Evolutionary conservation across 2,113 vertebrate genomes (phyloP).

Genomic region (Artemisiospiza belli): DNA sequence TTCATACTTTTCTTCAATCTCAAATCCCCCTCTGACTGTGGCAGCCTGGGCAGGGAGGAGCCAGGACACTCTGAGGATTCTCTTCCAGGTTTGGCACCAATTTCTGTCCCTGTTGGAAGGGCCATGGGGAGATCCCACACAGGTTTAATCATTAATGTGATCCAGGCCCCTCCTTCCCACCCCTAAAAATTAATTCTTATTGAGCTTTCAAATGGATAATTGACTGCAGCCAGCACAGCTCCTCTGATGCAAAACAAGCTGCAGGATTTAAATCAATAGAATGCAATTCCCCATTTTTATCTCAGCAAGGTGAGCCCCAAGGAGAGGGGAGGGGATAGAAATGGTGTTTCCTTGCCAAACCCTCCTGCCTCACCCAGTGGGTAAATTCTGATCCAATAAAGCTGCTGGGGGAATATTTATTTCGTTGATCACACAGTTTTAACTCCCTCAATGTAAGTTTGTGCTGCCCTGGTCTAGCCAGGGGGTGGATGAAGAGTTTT

Average conservation of each 20-base stretch:
- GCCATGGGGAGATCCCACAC: fast-evolving
- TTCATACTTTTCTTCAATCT: not conserved
- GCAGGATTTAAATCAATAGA: not conserved
- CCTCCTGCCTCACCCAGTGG: not conserved
- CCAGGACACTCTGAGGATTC: not conserved
- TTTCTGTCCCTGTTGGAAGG: not conserved
- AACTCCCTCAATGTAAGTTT: fast-evolving
- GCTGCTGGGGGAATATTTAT: not conserved
- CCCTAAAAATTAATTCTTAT: not conserved
- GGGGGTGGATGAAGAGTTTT: not conserved
- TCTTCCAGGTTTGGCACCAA: not conserved
- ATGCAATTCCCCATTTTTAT: not conserved
- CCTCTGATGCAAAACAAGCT: not conserved
- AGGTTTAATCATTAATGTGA: fast-evolving
- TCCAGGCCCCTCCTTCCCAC: not conserved
- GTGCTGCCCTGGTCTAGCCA: not conserved
- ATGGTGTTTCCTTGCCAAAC: not conserved
- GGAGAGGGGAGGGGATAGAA: not conserved
- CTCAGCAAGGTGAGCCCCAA: not conserved
- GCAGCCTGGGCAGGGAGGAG: not conserved
- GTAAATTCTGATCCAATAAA: not conserved
- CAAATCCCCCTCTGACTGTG: not conserved
- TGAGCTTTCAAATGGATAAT: not conserved
- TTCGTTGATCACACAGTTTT: not conserved
- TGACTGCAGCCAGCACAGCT: not conserved